Percentiles rank a stretch among this genome's conserved stretches.
Evolutionary conservation across 2,797 vertebrate species (phyloP).

Genomic region (Chaetodon trifasciatus): DNA sequence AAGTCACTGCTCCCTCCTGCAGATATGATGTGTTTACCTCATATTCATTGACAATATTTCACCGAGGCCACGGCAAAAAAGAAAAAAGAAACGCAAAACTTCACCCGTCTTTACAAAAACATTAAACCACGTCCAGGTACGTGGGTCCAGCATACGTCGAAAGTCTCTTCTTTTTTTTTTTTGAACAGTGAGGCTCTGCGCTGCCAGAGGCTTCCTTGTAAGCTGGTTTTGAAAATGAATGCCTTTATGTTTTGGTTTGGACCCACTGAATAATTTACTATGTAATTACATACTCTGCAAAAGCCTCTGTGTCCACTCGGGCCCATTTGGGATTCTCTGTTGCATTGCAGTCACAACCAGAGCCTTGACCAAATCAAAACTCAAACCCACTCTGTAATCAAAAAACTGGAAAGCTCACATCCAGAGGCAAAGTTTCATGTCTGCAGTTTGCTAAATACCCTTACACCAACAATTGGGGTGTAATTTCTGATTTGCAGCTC

Average conservation of each 20-base stretch:
- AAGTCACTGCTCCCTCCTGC: slow-evolving; percentile 7
- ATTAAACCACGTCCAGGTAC: slow-evolving; percentile 72
- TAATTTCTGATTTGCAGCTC: slow-evolving; percentile 78
- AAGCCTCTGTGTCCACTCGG: slow-evolving; percentile 80
- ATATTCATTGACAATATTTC: slow-evolving; percentile 36
- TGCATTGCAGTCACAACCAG: slow-evolving; percentile 77
- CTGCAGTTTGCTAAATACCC: slow-evolving; percentile 77
- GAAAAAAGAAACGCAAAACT: slow-evolving; percentile 27
- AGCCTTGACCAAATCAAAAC: slow-evolving; percentile 83
- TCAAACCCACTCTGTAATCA: slow-evolving; percentile 84
- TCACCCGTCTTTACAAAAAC: slow-evolving; percentile 50
- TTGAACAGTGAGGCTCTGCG: slow-evolving; percentile 57
- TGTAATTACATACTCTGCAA: slow-evolving; percentile 85
- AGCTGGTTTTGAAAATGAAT: slow-evolving; percentile 86
- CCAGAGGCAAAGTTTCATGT: slow-evolving; percentile 74
- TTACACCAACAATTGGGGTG: slow-evolving; percentile 74
- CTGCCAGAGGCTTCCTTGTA: slow-evolving; percentile 76
- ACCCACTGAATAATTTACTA: slow-evolving; percentile 84
- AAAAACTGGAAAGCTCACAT: slow-evolving; percentile 74
- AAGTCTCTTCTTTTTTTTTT: slow-evolving; percentile 41
- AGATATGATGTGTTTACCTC: neutral
- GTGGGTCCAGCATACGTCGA: slow-evolving; percentile 53
- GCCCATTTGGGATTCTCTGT: slow-evolving; percentile 76
- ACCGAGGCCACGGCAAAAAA: neutral
- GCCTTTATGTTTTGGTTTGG: slow-evolving; percentile 82